These are phyloP conservation scores for Gallirallus australis DNA, from an alignment of 2,797 vertebrate genomes.

Conservation along the genomic window DNA sequence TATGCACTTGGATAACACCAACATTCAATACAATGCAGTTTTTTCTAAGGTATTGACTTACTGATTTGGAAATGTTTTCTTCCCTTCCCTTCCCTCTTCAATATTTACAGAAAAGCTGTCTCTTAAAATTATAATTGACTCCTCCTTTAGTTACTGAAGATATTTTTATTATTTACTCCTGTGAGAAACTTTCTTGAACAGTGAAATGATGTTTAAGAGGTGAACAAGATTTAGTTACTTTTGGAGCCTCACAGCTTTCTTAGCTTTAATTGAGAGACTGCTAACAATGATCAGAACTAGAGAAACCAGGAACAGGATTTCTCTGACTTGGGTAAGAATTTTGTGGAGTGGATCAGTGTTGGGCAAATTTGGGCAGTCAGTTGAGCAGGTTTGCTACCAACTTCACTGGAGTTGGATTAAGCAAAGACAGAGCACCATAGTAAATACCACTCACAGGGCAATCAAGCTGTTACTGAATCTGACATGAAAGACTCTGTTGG, in stretches of 20 bases:
- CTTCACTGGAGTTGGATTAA: neutral
- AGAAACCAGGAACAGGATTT: neutral
- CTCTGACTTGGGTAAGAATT: neutral
- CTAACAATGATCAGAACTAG: neutral
- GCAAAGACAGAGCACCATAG: rapidly evolving
- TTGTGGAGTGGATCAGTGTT: neutral
- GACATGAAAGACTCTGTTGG: neutral
- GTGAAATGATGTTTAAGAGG: neutral
- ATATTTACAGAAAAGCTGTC: neutral
- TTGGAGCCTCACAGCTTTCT: neutral
- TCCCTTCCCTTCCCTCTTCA: neutral
- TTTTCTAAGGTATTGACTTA: neutral
- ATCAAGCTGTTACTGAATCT: neutral
- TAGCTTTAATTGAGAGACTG: neutral
- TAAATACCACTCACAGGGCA: neutral
- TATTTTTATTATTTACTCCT: neutral
- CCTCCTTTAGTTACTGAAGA: neutral
- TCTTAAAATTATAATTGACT: neutral
- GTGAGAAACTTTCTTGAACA: neutral
- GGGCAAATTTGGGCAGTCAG: neutral
- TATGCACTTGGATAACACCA: neutral
- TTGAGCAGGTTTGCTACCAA: neutral
- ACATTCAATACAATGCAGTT: neutral
- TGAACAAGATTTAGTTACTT: neutral
- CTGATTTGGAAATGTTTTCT: neutral